phyloP scores from a whole-genome alignment of 2,888 invertebrate genomes.

The Laothoe populi region DNA sequence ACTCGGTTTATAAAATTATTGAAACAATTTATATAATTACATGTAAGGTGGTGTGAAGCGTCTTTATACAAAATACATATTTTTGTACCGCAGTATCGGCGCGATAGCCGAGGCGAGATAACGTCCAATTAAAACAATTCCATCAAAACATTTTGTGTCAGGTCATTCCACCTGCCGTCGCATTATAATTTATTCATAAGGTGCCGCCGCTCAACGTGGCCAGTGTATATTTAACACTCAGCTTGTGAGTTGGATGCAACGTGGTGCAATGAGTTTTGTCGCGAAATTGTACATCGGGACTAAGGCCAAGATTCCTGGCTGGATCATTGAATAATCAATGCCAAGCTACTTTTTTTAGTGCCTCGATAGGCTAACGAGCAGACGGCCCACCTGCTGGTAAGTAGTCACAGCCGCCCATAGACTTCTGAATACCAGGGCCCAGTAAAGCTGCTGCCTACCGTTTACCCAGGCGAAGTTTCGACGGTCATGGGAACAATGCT shows the following conservation, averaged over 20 bases:
- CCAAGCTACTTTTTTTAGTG: too few relatives aligned
- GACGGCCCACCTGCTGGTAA: too few relatives aligned
- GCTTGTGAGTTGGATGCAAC: conserved; percentile 35
- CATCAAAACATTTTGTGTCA: conserved; percentile 84
- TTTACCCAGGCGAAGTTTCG: too few relatives aligned
- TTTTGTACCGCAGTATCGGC: conserved; percentile 69
- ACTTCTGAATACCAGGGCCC: too few relatives aligned
- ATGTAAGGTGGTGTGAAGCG: conserved; percentile 71
- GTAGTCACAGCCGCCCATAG: too few relatives aligned
- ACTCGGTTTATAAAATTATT: conserved; percentile 30
- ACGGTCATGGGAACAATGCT: too few relatives aligned
- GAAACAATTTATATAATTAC: conserved; percentile 53
- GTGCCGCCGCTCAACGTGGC: conserved; percentile 57
- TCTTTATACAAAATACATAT: conserved; percentile 74
- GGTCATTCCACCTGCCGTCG: conserved; percentile 83
- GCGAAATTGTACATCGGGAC: conserved; percentile 12
- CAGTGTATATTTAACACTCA: conserved; percentile 45
- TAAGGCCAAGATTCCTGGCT: background rate
- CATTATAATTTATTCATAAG: conserved; percentile 81
- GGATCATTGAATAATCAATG: conserved; percentile 4
- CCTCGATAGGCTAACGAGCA: too few relatives aligned
- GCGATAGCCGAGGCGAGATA: conserved; percentile 75
- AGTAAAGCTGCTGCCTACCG: too few relatives aligned
- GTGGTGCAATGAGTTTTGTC: conserved; percentile 5
- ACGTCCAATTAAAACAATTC: conserved; percentile 84